Conservation (phyloP, 2,113 vertebrate species). For the Semicossyphus pulcher region DNA sequence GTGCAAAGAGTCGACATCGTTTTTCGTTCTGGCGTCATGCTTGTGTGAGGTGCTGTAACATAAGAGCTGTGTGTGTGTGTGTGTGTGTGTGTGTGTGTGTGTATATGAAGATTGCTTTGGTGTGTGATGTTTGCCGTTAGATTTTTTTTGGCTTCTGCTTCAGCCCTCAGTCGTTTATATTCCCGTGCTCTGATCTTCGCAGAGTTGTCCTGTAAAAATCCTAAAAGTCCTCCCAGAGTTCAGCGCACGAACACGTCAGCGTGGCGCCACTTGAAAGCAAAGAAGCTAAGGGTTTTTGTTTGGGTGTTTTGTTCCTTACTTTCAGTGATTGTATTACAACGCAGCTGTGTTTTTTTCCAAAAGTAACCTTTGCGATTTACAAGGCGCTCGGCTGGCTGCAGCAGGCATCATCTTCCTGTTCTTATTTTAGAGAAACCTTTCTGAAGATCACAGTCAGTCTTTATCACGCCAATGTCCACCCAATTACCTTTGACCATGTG, state of each 20-base stretch:
- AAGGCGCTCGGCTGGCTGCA: not conserved
- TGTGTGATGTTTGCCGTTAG: constrained; percentile 58
- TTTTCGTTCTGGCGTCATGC: constrained; percentile 23
- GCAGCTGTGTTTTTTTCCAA: constrained; percentile 1
- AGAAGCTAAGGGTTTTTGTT: constrained; percentile 21
- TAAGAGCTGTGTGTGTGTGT: constrained; percentile 49
- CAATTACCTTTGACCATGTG: constrained; percentile 13
- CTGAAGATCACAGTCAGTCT: constrained; percentile 15
- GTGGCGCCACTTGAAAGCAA: constrained; percentile 26
- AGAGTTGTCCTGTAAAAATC: constrained; percentile 33
- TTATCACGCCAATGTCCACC: constrained; percentile 35
- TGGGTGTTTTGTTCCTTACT: constrained; percentile 8
- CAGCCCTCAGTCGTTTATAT: constrained; percentile 23
- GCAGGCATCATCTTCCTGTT: constrained; percentile 2
- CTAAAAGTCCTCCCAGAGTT: not conserved
- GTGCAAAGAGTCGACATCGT: constrained; percentile 48
- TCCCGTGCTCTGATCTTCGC: constrained; percentile 8
- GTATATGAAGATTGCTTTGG: constrained; percentile 46
- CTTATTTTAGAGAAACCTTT: constrained; percentile 1
- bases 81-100: constrained; percentile 36
- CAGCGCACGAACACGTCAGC: constrained; percentile 8
- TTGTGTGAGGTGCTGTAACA: constrained; percentile 66
- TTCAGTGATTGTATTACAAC: constrained; percentile 36
- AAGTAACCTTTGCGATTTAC: constrained; percentile 7
- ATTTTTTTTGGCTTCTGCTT: constrained; percentile 40